A percentile compares a stretch with the other conserved stretches of the same genome.
Evolutionary conservation across 2,113 vertebrate genomes (phyloP).

Genomic region (Albula goreensis): DNA sequence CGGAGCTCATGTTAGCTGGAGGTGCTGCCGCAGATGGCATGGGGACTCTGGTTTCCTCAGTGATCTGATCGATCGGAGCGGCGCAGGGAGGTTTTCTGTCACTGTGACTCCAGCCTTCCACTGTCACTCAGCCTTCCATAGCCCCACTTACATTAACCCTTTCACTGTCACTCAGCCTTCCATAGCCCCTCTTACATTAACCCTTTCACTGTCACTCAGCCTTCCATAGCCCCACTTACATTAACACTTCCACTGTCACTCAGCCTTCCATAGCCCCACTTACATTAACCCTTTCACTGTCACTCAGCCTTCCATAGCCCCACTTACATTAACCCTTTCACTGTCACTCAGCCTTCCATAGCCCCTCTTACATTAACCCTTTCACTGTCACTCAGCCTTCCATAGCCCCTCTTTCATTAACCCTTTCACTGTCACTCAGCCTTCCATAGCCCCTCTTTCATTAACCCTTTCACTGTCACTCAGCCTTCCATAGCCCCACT

Average conservation of each 20-base stretch:
- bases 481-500: too few species aligned
- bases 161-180: background rate
- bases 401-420: too few species aligned
- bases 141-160: constrained; percentile 36
- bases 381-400: too few species aligned
- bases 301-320: too few species aligned
- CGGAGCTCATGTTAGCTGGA: constrained; percentile 1
- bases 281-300: too few species aligned
- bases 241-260: constrained; percentile 39
- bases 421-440: too few species aligned
- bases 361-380: too few species aligned
- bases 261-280: too few species aligned
- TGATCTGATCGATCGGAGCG: constrained; percentile 40
- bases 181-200: constrained; percentile 39
- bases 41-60: constrained; percentile 36
- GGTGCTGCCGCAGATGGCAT: constrained; percentile 9
- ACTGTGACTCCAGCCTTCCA: constrained; percentile 2
- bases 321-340: too few species aligned
- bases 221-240: constrained; percentile 29
- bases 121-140: background rate
- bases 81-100: constrained; percentile 16
- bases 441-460: too few species aligned
- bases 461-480: too few species aligned
- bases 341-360: too few species aligned
- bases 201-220: background rate